Conservation (phyloP, 2,888 invertebrate species). For the Dynastes hyllus region DNA sequence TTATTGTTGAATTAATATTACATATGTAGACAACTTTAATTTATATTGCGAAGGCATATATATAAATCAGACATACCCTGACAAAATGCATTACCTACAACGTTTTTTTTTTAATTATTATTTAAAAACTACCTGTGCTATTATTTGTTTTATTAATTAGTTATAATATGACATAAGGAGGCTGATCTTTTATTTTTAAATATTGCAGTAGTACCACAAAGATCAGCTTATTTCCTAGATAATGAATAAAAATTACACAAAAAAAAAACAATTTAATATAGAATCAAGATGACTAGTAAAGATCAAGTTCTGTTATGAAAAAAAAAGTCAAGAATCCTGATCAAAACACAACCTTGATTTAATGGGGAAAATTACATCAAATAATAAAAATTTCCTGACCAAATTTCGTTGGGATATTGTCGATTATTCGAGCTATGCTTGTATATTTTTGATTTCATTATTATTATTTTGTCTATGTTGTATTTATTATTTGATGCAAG, state of each 20-base stretch:
- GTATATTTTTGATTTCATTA: neutral
- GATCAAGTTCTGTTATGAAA: conserved; percentile 64
- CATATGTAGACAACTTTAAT: conserved; percentile 39
- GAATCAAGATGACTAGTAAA: conserved; percentile 70
- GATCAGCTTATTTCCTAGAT: conserved; percentile 48
- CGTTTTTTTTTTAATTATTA: conserved; percentile 19
- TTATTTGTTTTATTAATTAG: conserved; percentile 24
- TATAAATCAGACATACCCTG: conserved; percentile 56
- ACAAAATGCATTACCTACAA: conserved; percentile 60
- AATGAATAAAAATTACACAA: conserved; percentile 53
- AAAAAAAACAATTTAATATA: conserved; percentile 69
- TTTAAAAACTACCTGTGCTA: conserved; percentile 60
- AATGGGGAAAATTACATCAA: neutral
- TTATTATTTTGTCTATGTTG: neutral
- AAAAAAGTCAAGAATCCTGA: conserved; percentile 61
- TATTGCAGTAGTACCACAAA: conserved; percentile 46
- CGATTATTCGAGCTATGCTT: neutral
- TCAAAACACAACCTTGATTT: conserved; percentile 55
- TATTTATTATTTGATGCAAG: too few species aligned
- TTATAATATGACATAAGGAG: conserved; percentile 40
- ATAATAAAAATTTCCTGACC: conserved; percentile 29
- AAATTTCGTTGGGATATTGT: neutral
- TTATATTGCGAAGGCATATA: conserved; percentile 54
- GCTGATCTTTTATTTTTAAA: conserved; percentile 41
- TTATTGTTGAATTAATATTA: conserved; percentile 38